Evolutionary conservation across 2,113 vertebrate species (phyloP), one percentile per base, ranked within the genome.

Genomic region (Menidia beryllina): DNA sequence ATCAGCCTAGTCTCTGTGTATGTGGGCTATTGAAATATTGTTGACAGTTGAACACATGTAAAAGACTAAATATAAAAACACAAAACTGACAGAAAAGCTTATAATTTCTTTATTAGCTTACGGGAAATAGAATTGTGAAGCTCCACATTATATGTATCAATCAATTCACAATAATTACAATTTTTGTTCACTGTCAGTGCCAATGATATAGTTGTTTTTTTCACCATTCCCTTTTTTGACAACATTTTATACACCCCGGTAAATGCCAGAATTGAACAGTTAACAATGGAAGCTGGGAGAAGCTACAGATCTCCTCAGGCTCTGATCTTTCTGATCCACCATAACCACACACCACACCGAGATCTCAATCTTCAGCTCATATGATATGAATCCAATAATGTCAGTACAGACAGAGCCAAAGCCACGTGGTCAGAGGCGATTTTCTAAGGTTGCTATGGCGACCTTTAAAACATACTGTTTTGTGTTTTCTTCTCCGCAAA

Each of bases 361-460:
- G 25, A 55, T 45, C 56, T 69, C 25, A 55, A 10, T 69, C 62
- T 55, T 54, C 34, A 38, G 63, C 60, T 52, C 21, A 71, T 69
- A 59, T 69, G 79, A 79, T 71, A 36, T 5, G 49, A 45, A 3
- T 63, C 71, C 64, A 65, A 50, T 69, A 19, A 17, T 15, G 70
- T 47, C 51, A 21, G 55, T n/a, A 65, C 12, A 12, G 52, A 69
- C 0, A 1, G 41, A 2, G 24, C 21, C 43, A 49, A 34, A 76
- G 23, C 52, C 47, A 0, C 4, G 38, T 14, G 27, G 30, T 69
- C 53, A 71, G 39, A 9, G 50, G 49, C 21, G 9, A 41, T 55
- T 68, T 52, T 76, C 6, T 39, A 59, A 60, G 43, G 75, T 79
- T 82, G 51, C 66, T 66, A 75, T 69, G 62, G 43, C 12, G 53